phyloP scores from a whole-genome alignment of 2,888 invertebrate genomes.

The Neocrepidodera transversa region DNA sequence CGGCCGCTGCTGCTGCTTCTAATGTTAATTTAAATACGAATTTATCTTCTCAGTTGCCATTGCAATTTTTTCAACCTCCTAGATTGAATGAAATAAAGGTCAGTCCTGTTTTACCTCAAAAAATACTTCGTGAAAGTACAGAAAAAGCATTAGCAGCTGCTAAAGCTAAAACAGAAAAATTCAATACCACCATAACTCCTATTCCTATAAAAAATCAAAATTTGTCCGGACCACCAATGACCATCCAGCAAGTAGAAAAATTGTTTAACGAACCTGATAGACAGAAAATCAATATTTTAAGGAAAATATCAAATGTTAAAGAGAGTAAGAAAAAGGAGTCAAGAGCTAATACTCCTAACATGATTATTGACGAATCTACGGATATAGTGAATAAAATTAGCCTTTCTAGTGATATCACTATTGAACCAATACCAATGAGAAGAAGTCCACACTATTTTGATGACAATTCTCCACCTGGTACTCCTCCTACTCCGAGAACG shows the following conservation, averaged over 20 bases:
- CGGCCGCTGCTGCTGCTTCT: constrained; percentile 21
- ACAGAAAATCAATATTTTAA: constrained; percentile 86
- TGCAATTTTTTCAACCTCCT: constrained; percentile 27
- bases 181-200: constrained; percentile 59
- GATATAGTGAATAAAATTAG: constrained; percentile 52
- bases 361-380: constrained; percentile 59
- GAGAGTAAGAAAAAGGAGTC: constrained; percentile 61
- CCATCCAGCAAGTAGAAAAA: constrained; percentile 61
- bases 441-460: constrained; percentile 59
- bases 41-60: constrained; percentile 10
- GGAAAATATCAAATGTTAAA: constrained; percentile 82
- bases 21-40: constrained; percentile 9
- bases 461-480: constrained; percentile 65
- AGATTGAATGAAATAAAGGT: constrained; percentile 28
- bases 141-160: constrained; percentile 57
- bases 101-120: constrained; percentile 29
- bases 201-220: constrained; percentile 50
- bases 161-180: constrained; percentile 58
- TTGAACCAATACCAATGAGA: constrained; percentile 59
- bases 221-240: constrained; percentile 51
- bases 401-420: constrained; percentile 64
- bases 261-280: constrained; percentile 81
- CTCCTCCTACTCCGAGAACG: constrained; percentile 65
- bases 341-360: constrained; percentile 58
- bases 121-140: constrained; percentile 41